Evolutionary conservation across 2,888 invertebrate genomes (phyloP), one percentile per base, ranked within the genome.

Genomic region (Aleiodes testaceus): DNA sequence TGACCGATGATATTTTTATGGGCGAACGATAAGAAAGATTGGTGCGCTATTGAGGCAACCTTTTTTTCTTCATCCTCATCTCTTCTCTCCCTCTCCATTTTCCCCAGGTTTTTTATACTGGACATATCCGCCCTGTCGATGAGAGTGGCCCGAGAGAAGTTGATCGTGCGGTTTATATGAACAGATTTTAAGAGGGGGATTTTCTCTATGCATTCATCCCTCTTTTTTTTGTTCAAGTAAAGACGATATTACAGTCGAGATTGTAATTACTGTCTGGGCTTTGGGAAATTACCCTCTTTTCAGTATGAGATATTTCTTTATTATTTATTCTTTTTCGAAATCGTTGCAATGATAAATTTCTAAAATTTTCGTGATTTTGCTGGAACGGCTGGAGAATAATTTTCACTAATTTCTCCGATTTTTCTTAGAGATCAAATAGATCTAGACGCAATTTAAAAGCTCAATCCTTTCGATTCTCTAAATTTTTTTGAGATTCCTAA

Each of bases 1-100:
- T 75, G 76, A 75, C 76, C 78, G 74, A 76, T 75, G 77, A 77
- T 78, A 78, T 77, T 79, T 79, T 80, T 79, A 79, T 77, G 75
- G 74, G 52, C 47, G 36, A 14, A 53, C 67, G 80, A 80, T 80
- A 80, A 79, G 75, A 69, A 68, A 75, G 73, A 78, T 76, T 73
- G 74, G 49, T 53, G 26, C 65, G 53, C 42, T 26, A 69, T 66
- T 63, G 12, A 26, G 16, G 7, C 44, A 14, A 22, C 52, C 20
- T 59, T 64, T 70, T 65, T 42, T 72, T 63, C 59, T 16, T 22
- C 50, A 59, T 59, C 30, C 63, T 20, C 49, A 55, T 50, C 11
- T 7, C 22, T 26, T 26, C 26, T 26, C 53, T 14, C 66, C 49
- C 59, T 66, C 18, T 45, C 42, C 26, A n/a, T 65, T 59, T 22